Evolutionary conservation across 2,888 invertebrate species (phyloP).

Genomic region (Drosophila kanekoi): DNA sequence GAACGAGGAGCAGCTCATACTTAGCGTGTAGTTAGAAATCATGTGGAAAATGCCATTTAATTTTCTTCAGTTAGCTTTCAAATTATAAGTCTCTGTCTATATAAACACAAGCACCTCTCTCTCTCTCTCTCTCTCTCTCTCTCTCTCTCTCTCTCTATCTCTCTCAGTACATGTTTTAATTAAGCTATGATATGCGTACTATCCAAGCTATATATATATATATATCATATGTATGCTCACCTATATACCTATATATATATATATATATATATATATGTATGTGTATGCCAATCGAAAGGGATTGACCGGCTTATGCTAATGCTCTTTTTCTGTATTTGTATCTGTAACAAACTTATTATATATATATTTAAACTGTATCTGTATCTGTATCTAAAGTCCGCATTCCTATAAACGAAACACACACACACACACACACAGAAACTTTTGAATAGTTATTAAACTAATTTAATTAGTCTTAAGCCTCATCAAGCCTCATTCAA

Average conservation of each 20-base stretch:
- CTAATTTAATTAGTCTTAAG: slow-evolving; percentile 62
- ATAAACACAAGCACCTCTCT: not conserved
- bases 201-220: slow-evolving; percentile 35
- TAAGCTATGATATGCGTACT: slow-evolving; percentile 30
- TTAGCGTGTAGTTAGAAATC: slow-evolving; percentile 47
- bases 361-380: slow-evolving; percentile 16
- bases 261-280: slow-evolving; percentile 22
- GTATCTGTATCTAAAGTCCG: slow-evolving; percentile 59
- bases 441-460: slow-evolving; percentile 44
- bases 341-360: slow-evolving; percentile 27
- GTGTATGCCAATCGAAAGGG: slow-evolving; percentile 29
- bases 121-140: slow-evolving; percentile 1
- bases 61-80: slow-evolving; percentile 4
- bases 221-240: slow-evolving; percentile 49
- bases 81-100: slow-evolving; percentile 17
- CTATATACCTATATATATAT: slow-evolving; percentile 46
- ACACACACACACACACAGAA: slow-evolving; percentile 18
- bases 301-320: slow-evolving; percentile 40
- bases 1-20: slow-evolving; percentile 20
- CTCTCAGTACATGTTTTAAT: slow-evolving; percentile 42
- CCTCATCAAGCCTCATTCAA: slow-evolving; percentile 56
- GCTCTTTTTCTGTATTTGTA: slow-evolving; percentile 49
- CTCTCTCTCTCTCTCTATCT: slow-evolving; percentile 30
- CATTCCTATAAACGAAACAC: slow-evolving; percentile 56
- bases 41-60: slow-evolving; percentile 21